Percentiles rank a stretch among this genome's conserved stretches.
These are phyloP conservation scores for Autographa gamma DNA, from an alignment of 2,888 invertebrate genomes.

Conservation along the genomic window DNA sequence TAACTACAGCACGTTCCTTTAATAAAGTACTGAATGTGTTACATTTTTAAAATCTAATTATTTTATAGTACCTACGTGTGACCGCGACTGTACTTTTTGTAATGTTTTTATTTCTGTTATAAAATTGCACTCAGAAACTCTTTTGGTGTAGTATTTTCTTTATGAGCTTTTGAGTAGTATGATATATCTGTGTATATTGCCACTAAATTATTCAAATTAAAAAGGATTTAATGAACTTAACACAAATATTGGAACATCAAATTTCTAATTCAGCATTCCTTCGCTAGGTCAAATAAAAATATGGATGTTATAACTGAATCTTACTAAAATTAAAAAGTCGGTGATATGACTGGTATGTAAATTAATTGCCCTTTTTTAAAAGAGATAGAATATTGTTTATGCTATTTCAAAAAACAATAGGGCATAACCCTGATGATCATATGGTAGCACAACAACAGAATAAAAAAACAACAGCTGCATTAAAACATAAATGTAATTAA, in stretches of 20 bases:
- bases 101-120: neutral
- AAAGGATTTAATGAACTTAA: too few relatives aligned
- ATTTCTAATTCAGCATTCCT: too few relatives aligned
- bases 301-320: too few relatives aligned
- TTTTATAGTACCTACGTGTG: neutral
- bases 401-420: too few relatives aligned
- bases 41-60: neutral
- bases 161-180: neutral
- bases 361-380: too few relatives aligned
- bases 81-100: neutral
- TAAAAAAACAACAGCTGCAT: neutral
- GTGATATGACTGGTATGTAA: too few relatives aligned
- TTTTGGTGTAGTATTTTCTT: neutral
- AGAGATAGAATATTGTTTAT: too few relatives aligned
- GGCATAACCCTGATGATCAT: neutral
- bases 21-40: neutral
- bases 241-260: too few relatives aligned
- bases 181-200: too few relatives aligned
- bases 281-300: too few relatives aligned
- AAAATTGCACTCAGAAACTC: neutral
- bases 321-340: too few relatives aligned
- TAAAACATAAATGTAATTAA: constrained; percentile 17
- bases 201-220: too few relatives aligned
- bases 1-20: constrained; percentile 7
- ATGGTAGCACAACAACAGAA: neutral